Percentiles rank a stretch among this genome's conserved stretches.
phyloP scores from a whole-genome alignment of 1,140 invertebrate species.

The Drosophila arizonae region DNA sequence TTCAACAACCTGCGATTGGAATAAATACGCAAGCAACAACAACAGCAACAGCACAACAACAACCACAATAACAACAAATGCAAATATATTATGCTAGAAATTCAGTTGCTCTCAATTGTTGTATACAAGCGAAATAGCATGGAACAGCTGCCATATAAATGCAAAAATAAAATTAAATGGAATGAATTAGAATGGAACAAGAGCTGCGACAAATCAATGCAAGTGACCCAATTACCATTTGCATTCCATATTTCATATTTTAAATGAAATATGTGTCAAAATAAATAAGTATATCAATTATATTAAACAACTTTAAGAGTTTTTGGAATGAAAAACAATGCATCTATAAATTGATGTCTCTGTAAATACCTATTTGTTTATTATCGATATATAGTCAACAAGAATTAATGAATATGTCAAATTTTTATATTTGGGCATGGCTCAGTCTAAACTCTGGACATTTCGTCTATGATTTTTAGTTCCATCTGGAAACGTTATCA shows the following conservation, averaged over 20 bases:
- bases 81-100: conserved; percentile 33
- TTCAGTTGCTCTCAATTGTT: conserved; percentile 27
- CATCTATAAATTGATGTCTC: too few relatives aligned
- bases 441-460: too few relatives aligned
- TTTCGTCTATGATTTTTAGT: too few relatives aligned
- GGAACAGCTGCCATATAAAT: not conserved
- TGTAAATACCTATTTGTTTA: too few relatives aligned
- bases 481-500: too few relatives aligned
- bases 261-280: too few relatives aligned
- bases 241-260: not conserved
- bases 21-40: conserved; percentile 34
- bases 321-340: too few relatives aligned
- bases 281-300: too few relatives aligned
- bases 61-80: conserved; percentile 12
- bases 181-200: conserved; percentile 2
- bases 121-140: conserved; percentile 24
- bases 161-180: conserved; percentile 11
- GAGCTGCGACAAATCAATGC: not conserved
- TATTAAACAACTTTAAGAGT: too few relatives aligned
- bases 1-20: conserved; percentile 74
- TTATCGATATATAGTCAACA: too few relatives aligned
- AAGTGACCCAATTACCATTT: not conserved
- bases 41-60: conserved; percentile 29
- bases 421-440: too few relatives aligned
- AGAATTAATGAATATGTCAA: too few relatives aligned